Conservation (phyloP, 2,888 invertebrate species). For the Blomia tropicalis region DNA sequence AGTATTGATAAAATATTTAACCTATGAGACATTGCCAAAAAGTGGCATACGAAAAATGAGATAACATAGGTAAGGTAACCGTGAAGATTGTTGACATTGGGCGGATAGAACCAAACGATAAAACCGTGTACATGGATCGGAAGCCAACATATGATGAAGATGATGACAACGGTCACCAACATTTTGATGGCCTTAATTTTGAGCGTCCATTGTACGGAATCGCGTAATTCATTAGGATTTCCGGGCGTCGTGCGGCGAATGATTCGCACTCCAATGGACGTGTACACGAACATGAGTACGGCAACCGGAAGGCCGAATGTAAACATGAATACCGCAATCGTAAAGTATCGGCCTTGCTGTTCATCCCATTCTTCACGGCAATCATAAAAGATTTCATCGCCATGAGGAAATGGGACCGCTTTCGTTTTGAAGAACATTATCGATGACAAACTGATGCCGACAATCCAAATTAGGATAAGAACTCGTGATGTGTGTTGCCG, state of each 20-base stretch:
- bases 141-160: conserved; percentile 30
- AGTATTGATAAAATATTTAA: too few species aligned
- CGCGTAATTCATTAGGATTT: conserved; percentile 37
- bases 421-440: conserved; percentile 36
- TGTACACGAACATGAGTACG: conserved; percentile 38
- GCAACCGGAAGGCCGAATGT: conserved; percentile 37
- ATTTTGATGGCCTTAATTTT: conserved; percentile 30
- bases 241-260: conserved; percentile 39
- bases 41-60: conserved; percentile 29
- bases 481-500: conserved; percentile 35
- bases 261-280: conserved; percentile 37
- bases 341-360: conserved; percentile 30
- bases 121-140: conserved; percentile 35
- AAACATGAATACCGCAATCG: conserved; percentile 33
- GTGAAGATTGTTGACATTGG: background rate
- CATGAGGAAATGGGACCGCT: conserved; percentile 32
- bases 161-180: conserved; percentile 29
- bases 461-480: conserved; percentile 39
- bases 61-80: conserved; percentile 24
- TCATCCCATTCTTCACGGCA: conserved; percentile 28
- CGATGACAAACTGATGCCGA: conserved; percentile 35
- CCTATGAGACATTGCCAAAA: conserved; percentile 31
- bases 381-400: conserved; percentile 28
- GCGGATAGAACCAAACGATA: conserved; percentile 19
- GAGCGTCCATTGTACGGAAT: conserved; percentile 34